A percentile compares a stretch with the other conserved stretches of the same genome.
These are phyloP conservation scores for Nicator chloris DNA, from an alignment of 2,113 vertebrate species.

Conservation along the genomic window DNA sequence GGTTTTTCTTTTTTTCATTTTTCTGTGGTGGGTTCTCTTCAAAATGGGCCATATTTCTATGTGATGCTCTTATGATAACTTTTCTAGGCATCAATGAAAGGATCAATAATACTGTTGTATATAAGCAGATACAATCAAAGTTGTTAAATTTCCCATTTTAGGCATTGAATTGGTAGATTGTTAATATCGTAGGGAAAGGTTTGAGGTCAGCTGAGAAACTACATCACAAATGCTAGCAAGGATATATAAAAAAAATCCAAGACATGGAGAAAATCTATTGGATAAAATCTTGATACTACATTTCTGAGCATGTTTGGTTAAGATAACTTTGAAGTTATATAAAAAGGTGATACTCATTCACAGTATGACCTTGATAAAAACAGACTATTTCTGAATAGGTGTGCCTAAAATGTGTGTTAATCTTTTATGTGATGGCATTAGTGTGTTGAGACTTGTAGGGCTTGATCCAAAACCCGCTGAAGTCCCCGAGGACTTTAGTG, in stretches of 20 bases:
- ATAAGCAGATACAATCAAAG: background rate
- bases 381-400: background rate
- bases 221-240: background rate
- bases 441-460: background rate
- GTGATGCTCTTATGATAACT: background rate
- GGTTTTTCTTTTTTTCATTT: background rate
- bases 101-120: background rate
- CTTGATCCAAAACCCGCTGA: slow-evolving; percentile 7
- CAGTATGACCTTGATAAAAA: background rate
- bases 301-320: background rate
- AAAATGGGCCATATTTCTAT: background rate
- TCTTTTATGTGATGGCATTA: background rate
- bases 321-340: background rate
- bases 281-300: background rate
- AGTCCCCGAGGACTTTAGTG: background rate
- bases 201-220: background rate
- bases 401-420: background rate
- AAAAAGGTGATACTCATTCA: background rate
- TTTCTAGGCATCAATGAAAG: background rate
- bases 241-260: background rate
- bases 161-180: background rate
- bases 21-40: background rate
- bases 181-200: background rate
- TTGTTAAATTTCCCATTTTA: background rate
- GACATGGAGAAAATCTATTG: background rate